Evolutionary conservation across 2,113 vertebrate species (phyloP).

Genomic region (Microtus pennsylvanicus): DNA sequence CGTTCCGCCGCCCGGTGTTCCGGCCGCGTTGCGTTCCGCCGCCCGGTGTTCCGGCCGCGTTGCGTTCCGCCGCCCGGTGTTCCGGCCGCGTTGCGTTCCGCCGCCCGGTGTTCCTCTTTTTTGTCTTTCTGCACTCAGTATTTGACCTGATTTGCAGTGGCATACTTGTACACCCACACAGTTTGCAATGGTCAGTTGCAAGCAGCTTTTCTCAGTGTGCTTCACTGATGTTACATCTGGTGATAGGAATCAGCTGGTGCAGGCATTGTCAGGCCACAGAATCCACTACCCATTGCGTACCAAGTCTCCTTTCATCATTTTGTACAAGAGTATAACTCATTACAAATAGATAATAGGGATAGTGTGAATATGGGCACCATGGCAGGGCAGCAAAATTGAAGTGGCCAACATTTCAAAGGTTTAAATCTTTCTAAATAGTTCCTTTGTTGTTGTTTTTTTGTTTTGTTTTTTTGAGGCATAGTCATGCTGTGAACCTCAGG

Average conservation of each 20-base stretch:
- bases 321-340: not conserved
- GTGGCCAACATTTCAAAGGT: not conserved
- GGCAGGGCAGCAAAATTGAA: not conserved
- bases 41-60: no score
- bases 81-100: no score
- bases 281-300: not conserved
- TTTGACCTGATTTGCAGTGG: not conserved
- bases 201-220: not conserved
- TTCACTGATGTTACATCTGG: not conserved
- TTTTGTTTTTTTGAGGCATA: not conserved
- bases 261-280: not conserved
- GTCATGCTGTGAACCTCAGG: not conserved
- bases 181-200: not conserved
- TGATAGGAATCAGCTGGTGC: not conserved
- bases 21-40: no score
- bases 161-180: not conserved
- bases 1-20: no score
- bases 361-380: not conserved
- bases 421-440: not conserved
- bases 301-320: not conserved
- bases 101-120: no score
- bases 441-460: not conserved
- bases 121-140: not conserved
- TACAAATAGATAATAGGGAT: not conserved
- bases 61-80: no score